A percentile compares a stretch with the other conserved stretches of the same genome.
These are phyloP conservation scores for Drosophila kikkawai DNA, from an alignment of 1,140 invertebrate species.

Conservation along the genomic window DNA sequence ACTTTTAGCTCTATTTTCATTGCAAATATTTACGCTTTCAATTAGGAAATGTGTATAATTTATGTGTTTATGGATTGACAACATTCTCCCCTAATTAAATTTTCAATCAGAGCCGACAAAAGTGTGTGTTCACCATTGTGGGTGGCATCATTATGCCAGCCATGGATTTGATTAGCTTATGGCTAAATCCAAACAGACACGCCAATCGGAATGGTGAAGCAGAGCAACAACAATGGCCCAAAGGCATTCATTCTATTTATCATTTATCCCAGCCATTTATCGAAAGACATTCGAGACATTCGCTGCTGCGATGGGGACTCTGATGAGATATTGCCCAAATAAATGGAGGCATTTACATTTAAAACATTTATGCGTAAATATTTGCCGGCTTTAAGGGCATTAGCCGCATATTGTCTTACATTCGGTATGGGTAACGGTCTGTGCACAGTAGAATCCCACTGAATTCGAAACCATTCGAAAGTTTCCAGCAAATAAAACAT, in stretches of 20 bases:
- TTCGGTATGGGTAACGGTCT: constrained; percentile 30
- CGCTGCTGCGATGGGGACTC: constrained; percentile 1
- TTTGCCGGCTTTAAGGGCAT: constrained; percentile 56
- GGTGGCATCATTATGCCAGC: constrained; percentile 66
- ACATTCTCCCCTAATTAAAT: constrained; percentile 57
- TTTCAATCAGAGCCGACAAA: constrained; percentile 45
- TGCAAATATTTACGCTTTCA: neutral
- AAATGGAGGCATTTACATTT: constrained; percentile 71
- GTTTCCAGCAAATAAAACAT: constrained; percentile 63
- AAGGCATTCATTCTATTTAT: constrained; percentile 80
- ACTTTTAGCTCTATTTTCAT: neutral
- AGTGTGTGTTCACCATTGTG: constrained; percentile 16
- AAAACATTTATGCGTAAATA: constrained; percentile 73
- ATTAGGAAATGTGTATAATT: neutral
- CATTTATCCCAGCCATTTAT: constrained; percentile 75
- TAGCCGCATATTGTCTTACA: constrained; percentile 48
- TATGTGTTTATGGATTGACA: constrained; percentile 13
- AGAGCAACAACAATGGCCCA: constrained; percentile 50
- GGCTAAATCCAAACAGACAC: constrained; percentile 72
- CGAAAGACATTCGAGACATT: constrained; percentile 64
- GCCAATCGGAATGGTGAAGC: constrained; percentile 51
- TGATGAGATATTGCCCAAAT: constrained; percentile 61
- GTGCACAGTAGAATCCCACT: constrained; percentile 36
- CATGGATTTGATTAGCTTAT: constrained; percentile 80
- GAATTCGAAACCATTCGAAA: constrained; percentile 53